A percentile compares a stretch with the other conserved stretches of the same genome.
phyloP scores from a whole-genome alignment of 2,113 vertebrate genomes.

The cattle (Bos taurus) region DNA sequence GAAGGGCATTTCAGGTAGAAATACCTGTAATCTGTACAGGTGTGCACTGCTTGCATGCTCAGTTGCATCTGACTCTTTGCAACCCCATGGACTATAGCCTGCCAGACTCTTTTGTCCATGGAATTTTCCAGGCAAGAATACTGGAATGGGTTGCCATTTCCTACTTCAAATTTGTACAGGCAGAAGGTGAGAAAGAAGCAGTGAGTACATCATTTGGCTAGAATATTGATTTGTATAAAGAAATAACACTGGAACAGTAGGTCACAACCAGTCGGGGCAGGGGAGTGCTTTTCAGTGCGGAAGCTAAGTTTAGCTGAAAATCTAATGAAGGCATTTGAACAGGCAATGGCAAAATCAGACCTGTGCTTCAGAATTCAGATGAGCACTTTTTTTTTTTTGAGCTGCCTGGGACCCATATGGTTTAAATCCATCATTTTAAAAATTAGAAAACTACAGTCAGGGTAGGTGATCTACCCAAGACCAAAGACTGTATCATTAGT shows the following conservation, averaged over 20 bases:
- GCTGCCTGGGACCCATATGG: background rate
- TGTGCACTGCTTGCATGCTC: background rate
- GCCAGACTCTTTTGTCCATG: background rate
- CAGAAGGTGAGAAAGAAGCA: background rate
- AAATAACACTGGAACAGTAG: background rate
- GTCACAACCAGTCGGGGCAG: background rate
- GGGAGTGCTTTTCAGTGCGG: background rate
- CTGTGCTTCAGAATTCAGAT: conserved; percentile 10
- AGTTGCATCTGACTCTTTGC: background rate
- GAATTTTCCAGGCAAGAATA: background rate
- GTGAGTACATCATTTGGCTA: background rate
- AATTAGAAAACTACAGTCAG: background rate
- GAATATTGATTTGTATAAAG: background rate
- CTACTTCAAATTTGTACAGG: background rate
- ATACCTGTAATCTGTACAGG: background rate
- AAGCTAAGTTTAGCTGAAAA: conserved; percentile 9
- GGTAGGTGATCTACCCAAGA: background rate
- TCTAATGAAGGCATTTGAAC: background rate
- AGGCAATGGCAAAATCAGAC: conserved; percentile 1
- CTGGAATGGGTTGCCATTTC: background rate
- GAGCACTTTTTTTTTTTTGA: background rate
- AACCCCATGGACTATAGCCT: background rate
- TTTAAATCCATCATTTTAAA: conserved; percentile 44
- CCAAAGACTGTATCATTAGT: background rate
- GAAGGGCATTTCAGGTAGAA: background rate